Evolutionary conservation across 2,113 vertebrate genomes (phyloP), one percentile per base, ranked within the genome.

Genomic region (Daphoenositta chrysoptera): DNA sequence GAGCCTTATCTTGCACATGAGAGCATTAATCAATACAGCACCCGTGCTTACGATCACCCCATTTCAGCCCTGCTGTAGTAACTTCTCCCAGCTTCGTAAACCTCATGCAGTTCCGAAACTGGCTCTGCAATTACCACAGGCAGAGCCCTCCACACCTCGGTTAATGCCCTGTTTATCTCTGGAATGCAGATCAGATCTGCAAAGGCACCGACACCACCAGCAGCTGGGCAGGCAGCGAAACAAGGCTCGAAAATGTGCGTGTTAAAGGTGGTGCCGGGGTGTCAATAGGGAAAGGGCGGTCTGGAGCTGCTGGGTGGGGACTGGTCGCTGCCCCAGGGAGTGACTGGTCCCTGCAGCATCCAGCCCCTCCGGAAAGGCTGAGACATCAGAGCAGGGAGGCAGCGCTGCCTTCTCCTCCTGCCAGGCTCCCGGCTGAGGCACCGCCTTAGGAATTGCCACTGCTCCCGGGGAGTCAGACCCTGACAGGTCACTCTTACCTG

Each of bases 191-290:
- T 39, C 1, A 58, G 8, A 47, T 14, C 50, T 15, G 26, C 37
- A 76, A 48, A 76, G 11, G 39, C 44, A 57, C 40, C 15, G 16
- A 48, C 58, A 35, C 1, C 51, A 39, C 6, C 5, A 26, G 33
- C 9, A 78, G 24, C 37, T 7, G 31, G 50, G 37, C 13, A 3
- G 1, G 9, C 37, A 33, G 54, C 2, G 39, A 42, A 86, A 16
- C 0, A 57, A 37, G 2, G 37, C 31, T 37, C 13, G 42, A 7
- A 66, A 78, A 50, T 2, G 0, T 2, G 3, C 3, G 33, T 1
- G 11, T 9, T 48, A 9, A 47, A 40, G 0, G 2, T 1, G 47
- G 39, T 18, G 42, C 5, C 66, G 12, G 47, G 42, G 18, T 15
- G 45, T 30, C 3, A 5, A 37, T 1, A 1, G 2, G 12, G 22